phyloP scores from a whole-genome alignment of 2,888 invertebrate genomes.

The Cecidostiba fungosa region DNA sequence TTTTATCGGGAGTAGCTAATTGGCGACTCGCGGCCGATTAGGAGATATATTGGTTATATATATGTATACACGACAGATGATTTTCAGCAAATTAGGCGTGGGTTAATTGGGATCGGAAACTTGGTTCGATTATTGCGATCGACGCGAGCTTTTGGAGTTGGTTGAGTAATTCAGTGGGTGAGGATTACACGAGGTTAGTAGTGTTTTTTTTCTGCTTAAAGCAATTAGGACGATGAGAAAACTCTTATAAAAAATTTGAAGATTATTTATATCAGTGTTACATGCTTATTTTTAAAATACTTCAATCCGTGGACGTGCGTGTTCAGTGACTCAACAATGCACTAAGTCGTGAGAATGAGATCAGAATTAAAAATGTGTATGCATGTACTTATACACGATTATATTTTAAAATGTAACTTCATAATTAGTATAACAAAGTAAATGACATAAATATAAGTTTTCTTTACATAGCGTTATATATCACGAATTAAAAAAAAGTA shows the following conservation, averaged over 20 bases:
- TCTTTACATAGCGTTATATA: neutral
- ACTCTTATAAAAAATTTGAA: neutral
- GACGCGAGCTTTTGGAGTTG: neutral
- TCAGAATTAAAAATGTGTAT: neutral
- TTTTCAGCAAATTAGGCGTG: neutral
- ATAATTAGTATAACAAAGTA: too few species aligned
- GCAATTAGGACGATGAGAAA: neutral
- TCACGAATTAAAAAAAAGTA: neutral
- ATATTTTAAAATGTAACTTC: neutral
- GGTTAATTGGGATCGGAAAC: neutral
- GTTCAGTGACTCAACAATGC: neutral
- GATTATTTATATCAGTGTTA: neutral
- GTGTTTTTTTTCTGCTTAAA: too few species aligned
- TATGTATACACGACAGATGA: neutral
- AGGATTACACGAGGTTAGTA: neutral
- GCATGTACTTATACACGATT: neutral
- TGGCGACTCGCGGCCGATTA: neutral
- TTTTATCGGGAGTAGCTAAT: neutral
- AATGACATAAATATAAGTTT: too few species aligned
- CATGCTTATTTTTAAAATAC: neutral
- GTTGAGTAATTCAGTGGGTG: neutral
- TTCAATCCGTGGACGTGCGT: neutral
- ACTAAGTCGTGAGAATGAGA: neutral
- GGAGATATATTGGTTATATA: neutral
- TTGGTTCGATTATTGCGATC: neutral